Percentiles rank a stretch among this genome's conserved stretches.
phyloP scores from a whole-genome alignment of 2,797 vertebrate species.

The Sternotherus odoratus region DNA sequence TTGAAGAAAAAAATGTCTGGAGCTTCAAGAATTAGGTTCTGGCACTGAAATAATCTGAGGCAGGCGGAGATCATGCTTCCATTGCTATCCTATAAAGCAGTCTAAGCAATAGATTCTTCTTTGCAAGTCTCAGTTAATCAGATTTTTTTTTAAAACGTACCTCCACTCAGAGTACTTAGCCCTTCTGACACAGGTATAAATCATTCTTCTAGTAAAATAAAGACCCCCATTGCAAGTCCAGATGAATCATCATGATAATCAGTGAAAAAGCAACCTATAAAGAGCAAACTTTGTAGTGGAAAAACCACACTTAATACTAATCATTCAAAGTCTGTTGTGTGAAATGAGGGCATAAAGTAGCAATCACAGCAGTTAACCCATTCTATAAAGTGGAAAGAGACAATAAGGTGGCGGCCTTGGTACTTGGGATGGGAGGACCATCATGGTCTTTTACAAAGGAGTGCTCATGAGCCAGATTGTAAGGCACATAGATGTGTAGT shows the following conservation, averaged over 20 bases:
- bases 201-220: slow-evolving; percentile 19
- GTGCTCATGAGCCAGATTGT: neutral
- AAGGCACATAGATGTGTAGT: neutral
- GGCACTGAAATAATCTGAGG: neutral
- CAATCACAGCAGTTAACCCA: slow-evolving; percentile 1
- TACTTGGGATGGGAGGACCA: neutral
- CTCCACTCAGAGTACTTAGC: neutral
- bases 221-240: slow-evolving; percentile 56
- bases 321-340: slow-evolving; percentile 6
- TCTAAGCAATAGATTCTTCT: slow-evolving; percentile 5
- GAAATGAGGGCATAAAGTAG: slow-evolving; percentile 18
- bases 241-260: slow-evolving; percentile 50
- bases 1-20: slow-evolving; percentile 53
- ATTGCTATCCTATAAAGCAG: slow-evolving; percentile 21
- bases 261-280: neutral
- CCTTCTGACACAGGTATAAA: slow-evolving; percentile 15
- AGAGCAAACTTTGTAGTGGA: slow-evolving; percentile 31
- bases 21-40: slow-evolving; percentile 20
- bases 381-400: neutral
- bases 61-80: neutral
- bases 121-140: slow-evolving; percentile 33
- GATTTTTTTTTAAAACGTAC: neutral
- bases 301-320: slow-evolving; percentile 41
- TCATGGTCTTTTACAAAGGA: neutral
- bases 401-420: too few relatives aligned